Percentiles rank a stretch among this genome's conserved stretches.
Conservation (phyloP, 2,113 vertebrate genomes). For the Opisthocomus hoazin region DNA sequence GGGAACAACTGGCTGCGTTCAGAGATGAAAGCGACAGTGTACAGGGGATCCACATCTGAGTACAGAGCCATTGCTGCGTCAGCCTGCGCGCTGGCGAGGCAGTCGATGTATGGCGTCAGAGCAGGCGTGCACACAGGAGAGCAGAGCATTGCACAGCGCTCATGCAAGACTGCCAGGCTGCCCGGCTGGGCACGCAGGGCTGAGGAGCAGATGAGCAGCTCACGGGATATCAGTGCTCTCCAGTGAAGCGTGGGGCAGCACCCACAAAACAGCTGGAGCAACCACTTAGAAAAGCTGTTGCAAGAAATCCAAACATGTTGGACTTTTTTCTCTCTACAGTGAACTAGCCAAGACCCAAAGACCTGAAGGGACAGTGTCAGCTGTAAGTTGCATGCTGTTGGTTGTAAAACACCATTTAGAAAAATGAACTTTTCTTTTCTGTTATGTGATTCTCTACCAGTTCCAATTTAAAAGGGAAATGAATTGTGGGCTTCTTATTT, state of each 20-base stretch:
- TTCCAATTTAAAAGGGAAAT: slow-evolving; percentile 11
- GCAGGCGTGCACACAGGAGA: neutral
- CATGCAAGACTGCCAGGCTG: neutral
- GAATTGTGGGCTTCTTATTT: neutral
- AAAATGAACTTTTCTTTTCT: neutral
- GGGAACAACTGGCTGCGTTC: neutral
- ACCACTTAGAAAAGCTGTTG: neutral
- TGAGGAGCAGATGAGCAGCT: neutral
- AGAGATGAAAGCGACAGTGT: neutral
- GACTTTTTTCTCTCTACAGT: neutral
- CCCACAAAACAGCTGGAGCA: neutral
- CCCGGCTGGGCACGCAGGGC: neutral
- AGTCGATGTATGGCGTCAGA: accelerated
- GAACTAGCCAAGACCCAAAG: neutral
- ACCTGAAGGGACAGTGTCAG: neutral
- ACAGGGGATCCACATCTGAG: neutral
- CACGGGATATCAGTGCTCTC: neutral
- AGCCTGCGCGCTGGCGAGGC: neutral
- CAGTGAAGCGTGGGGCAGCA: neutral
- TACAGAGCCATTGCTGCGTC: neutral
- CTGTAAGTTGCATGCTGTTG: neutral
- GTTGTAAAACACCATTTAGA: neutral
- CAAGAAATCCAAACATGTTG: neutral
- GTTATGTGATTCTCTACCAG: neutral
- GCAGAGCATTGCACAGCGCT: neutral